Evolutionary conservation across 37 sponge, comb jelly and placozoan genomes (phyloP), one percentile per base, ranked within the genome.

Genomic region (Aphrocallistes beatrix): DNA sequence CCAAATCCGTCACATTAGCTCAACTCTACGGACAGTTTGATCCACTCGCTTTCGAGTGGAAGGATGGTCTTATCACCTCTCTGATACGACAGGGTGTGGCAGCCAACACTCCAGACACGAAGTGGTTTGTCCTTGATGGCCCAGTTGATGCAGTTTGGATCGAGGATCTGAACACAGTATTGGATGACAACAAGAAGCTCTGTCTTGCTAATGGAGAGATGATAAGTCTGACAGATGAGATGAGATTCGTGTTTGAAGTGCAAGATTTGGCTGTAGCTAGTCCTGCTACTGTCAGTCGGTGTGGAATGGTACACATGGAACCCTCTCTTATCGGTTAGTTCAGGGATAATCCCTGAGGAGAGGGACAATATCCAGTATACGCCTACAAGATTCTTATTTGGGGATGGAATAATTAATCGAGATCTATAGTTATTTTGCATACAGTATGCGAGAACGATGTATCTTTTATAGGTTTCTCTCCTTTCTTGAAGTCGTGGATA

Each of bases 111-210:
- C 51, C 88, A 17, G 94, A 91, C 88, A 91, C 91, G 88, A 92
- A 91, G 81, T 97, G 99, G 99, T 97, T 89, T 45, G 86, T 97
- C 84, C 94, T 97, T 87, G 99, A 97, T 85, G 99, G 99, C 9
- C 99, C 99, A 1, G 99, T 97, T 51, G 99, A 97, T 85, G 93
- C 99, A 36, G 81, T 97, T 25, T 97, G 99, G 99, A 97, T 97
- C 49, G 99, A 97, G 92, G 94, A 89, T 85, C 93, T 97, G 99
- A 97, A 97, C 89, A 97, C 99, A 48, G 99, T 97, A 25, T 85
- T 97, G 86, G 99, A 97, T 81, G 99, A 97, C 83, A 97, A 97
- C 90, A 97, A 97, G 94, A 97, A 95, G 51, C 90, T 97, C 50
- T 97, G 99, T 51, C 91, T 97, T 40, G 93, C 90, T 51, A 93